These are phyloP conservation scores for Tetropium fuscum DNA, from an alignment of 2,888 invertebrate species.

Conservation along the genomic window DNA sequence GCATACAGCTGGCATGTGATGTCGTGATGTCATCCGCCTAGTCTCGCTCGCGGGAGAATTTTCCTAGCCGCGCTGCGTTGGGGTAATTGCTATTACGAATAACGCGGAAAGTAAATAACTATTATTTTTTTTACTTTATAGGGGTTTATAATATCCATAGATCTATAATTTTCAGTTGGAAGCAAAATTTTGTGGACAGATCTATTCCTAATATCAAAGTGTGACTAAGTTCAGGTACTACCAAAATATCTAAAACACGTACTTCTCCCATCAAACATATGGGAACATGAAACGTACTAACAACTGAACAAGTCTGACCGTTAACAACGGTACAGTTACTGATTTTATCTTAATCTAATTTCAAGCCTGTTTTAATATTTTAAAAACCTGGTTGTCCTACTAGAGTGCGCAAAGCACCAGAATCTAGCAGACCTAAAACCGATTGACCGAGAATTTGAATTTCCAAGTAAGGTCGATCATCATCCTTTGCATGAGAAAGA, in stretches of 20 bases:
- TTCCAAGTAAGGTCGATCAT: not conserved
- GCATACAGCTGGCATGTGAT: no score
- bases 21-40: no score
- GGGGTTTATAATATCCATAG: no score
- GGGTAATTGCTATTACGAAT: no score
- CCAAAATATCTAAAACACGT: not conserved
- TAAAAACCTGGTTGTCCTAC: not conserved
- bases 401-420: conserved; percentile 1
- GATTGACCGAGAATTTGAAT: not conserved
- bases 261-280: not conserved
- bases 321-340: conserved; percentile 10
- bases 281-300: not conserved
- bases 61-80: no score
- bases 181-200: conserved; percentile 1
- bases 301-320: not conserved
- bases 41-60: no score
- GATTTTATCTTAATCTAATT: not conserved
- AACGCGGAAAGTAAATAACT: no score
- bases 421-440: not conserved
- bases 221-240: conserved; percentile 2
- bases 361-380: not conserved
- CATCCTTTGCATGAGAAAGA: not conserved
- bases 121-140: no score
- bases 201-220: conserved; percentile 7
- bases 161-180: no score